These are phyloP conservation scores for Drosophila dunni DNA, from an alignment of 1,140 invertebrate species.

Conservation along the genomic window DNA sequence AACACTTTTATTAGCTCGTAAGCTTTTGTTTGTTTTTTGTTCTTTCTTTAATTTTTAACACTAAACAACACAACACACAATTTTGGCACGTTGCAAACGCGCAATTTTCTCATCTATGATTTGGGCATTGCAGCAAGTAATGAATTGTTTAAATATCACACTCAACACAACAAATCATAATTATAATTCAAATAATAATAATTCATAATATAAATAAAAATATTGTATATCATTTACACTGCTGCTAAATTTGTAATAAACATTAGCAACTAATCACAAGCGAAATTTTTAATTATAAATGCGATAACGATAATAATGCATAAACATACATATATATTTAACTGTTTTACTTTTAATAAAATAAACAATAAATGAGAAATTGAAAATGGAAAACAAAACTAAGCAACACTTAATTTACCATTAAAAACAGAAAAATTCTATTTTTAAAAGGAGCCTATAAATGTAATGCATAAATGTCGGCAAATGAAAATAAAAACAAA, in stretches of 20 bases:
- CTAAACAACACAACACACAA: conserved; percentile 27
- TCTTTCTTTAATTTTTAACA: conserved; percentile 13
- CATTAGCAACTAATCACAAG: conserved; percentile 57
- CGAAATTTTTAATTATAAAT: conserved; percentile 59
- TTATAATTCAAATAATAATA: conserved; percentile 8
- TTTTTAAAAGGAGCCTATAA: conserved; percentile 75
- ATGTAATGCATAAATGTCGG: conserved; percentile 74
- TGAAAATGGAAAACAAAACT: conserved; percentile 34
- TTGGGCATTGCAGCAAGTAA: conserved; percentile 58
- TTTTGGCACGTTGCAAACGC: conserved; percentile 66
- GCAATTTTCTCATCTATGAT: conserved; percentile 60
- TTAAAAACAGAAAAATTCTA: conserved; percentile 62
- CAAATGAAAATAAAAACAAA: conserved; percentile 35
- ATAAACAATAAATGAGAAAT: conserved; percentile 43
- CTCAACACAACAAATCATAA: conserved; percentile 26
- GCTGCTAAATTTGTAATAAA: conserved; percentile 51
- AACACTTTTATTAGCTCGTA: conserved; percentile 56
- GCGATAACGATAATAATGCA: conserved; percentile 43
- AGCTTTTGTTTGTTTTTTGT: conserved; percentile 55
- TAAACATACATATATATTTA: conserved; percentile 62
- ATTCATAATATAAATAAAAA: conserved; percentile 23
- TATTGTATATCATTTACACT: conserved; percentile 77
- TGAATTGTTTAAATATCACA: conserved; percentile 38
- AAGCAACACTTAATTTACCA: conserved; percentile 73
- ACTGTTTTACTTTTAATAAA: conserved; percentile 71